Conservation (phyloP, 2,888 invertebrate genomes). For the Pogonocherus hispidulus region DNA sequence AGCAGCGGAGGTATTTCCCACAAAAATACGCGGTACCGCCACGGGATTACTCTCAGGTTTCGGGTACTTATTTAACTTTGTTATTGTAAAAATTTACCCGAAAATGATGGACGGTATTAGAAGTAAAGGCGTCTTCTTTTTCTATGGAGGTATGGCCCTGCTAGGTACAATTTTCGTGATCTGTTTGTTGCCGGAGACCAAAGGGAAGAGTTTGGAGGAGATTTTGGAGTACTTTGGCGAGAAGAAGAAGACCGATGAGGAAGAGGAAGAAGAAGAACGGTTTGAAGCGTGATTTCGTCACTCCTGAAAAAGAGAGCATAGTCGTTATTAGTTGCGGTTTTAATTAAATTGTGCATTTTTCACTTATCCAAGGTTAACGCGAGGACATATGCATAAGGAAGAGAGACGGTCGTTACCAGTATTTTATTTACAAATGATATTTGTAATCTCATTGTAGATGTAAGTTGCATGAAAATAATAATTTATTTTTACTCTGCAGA, state of each 20-base stretch:
- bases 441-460: too few species aligned
- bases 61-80: conserved; percentile 71
- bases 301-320: background rate
- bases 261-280: background rate
- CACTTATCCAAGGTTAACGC: too few species aligned
- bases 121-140: conserved; percentile 69
- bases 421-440: too few species aligned
- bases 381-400: too few species aligned
- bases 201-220: conserved; percentile 70
- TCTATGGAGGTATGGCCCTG: conserved; percentile 69
- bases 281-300: background rate
- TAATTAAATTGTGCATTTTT: too few species aligned
- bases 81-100: conserved; percentile 71
- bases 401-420: too few species aligned
- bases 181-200: conserved; percentile 71
- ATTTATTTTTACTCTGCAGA: too few species aligned
- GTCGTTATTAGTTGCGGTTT: too few species aligned
- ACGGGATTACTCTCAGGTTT: conserved; percentile 69
- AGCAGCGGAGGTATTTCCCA: conserved; percentile 72
- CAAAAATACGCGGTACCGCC: conserved; percentile 70
- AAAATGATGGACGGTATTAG: conserved; percentile 66
- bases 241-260: conserved; percentile 39
- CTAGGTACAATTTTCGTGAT: conserved; percentile 70
- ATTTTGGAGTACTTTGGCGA: conserved; percentile 69
- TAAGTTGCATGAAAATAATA: too few species aligned